Evolutionary conservation across 2,797 vertebrate genomes (phyloP).

Genomic region (Myripristis murdjan): DNA sequence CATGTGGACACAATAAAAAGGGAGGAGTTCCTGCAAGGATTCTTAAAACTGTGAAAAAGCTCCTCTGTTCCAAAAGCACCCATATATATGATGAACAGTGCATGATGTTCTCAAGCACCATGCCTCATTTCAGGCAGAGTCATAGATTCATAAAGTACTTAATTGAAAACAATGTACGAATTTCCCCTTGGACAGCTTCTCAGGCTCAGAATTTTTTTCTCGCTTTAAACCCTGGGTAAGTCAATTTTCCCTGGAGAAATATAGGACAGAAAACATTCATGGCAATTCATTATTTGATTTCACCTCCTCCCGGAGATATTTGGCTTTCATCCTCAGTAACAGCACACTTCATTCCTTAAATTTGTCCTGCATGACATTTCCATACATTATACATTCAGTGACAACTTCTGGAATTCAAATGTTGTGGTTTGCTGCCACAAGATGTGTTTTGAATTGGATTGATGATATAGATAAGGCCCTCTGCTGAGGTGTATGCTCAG

Average conservation of each 20-base stretch:
- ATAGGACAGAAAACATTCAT: not conserved
- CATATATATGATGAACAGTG: too few species aligned
- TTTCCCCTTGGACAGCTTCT: too few species aligned
- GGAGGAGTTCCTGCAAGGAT: too few species aligned
- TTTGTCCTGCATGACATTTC: not conserved
- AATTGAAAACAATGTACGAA: too few species aligned
- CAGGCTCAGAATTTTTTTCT: too few species aligned
- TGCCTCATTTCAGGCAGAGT: too few species aligned
- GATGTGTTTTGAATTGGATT: slow-evolving; percentile 28
- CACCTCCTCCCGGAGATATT: not conserved
- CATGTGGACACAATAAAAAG: too few species aligned
- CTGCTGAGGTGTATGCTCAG: slow-evolving; percentile 39
- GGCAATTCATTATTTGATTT: not conserved
- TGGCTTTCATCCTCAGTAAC: not conserved
- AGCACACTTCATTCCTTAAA: slow-evolving; percentile 7
- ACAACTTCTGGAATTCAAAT: slow-evolving; percentile 18
- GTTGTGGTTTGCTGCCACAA: slow-evolving; percentile 10
- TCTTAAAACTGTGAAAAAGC: too few species aligned
- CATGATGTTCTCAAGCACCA: too few species aligned
- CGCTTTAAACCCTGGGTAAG: too few species aligned
- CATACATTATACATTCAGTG: slow-evolving; percentile 19
- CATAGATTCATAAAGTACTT: too few species aligned
- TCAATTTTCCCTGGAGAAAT: not conserved
- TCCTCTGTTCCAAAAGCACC: too few species aligned
- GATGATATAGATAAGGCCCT: slow-evolving; percentile 34